A percentile compares a stretch with the other conserved stretches of the same genome.
Conservation (phyloP, 1,140 invertebrate genomes). For the Polyergus mexicanus region DNA sequence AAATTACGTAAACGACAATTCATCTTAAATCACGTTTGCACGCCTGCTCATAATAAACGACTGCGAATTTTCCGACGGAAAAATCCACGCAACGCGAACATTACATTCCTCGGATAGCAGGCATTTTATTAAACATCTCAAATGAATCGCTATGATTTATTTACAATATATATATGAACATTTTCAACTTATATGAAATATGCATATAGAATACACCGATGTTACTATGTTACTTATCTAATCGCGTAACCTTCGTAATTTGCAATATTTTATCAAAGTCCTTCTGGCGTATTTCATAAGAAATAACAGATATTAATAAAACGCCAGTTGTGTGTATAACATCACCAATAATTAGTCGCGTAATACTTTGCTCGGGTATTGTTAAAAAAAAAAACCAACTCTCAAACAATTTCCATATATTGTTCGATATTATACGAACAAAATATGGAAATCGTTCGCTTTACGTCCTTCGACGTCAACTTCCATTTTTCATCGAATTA, state of each 20-base stretch:
- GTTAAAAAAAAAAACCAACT: background rate
- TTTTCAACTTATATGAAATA: conserved; percentile 17
- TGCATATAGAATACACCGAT: conserved; percentile 10
- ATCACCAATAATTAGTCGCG: background rate
- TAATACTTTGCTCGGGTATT: background rate
- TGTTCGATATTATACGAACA: background rate
- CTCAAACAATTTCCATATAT: conserved; percentile 26
- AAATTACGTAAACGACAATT: conserved; percentile 41
- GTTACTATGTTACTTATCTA: background rate
- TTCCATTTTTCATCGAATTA: conserved; percentile 36
- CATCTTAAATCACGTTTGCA: conserved; percentile 19
- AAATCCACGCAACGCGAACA: conserved; percentile 27
- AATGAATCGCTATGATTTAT: conserved; percentile 41
- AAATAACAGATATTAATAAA: conserved; percentile 19
- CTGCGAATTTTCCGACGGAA: conserved; percentile 40
- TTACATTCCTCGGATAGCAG: conserved; percentile 9
- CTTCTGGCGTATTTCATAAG: background rate
- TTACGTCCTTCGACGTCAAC: conserved; percentile 14
- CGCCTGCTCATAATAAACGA: conserved; percentile 14
- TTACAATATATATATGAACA: conserved; percentile 11
- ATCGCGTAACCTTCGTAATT: background rate
- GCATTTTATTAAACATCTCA: conserved; percentile 14
- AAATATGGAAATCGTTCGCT: too few relatives aligned
- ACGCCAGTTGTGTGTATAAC: background rate
- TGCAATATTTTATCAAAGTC: background rate